Base-by-base conservation (phyloP, 2,888 invertebrate genomes). In the Drosophila neotestacea region DNA sequence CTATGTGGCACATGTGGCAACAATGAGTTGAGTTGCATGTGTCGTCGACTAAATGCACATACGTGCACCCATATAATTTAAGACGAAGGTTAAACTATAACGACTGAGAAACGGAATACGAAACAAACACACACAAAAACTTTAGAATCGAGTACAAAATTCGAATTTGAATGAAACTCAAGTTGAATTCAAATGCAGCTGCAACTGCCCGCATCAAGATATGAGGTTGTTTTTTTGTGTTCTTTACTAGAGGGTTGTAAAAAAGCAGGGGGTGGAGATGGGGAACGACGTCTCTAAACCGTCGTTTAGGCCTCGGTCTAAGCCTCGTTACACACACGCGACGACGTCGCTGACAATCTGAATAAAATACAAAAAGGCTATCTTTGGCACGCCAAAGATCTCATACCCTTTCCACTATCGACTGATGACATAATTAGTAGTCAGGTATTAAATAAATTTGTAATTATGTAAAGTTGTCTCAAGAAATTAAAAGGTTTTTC, bases 271-370 rank as follows among this genome's bases (percentile, higher is more conserved):
- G 4, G 50, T 4, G 5, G 41, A 28, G 10, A n/a, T 48, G 50
- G 58, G 32, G 10, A 22, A 38, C 4, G 22, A 28, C 10, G 52
- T 13, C 42, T 38, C 44, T 58, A 71, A 73, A 73, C 32, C 67
- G 60, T 55, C 87, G 71, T 87, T 87, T 84, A 75, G 70, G 79
- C 85, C 70, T 66, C 65, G 56, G 56, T 67, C 46, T 68, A 56
- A 64, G 59, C 73, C 81, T 84, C 69, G 81, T 83, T 81, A 80
- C 55, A 78, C 32, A 75, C 85, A 82, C 87, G 81, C 85, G 79
- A 81, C 51, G 55, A 76, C 46, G 69, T 68, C 65, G 62, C 79
- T 56, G 32, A 71, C 54, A 78, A 77, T 77, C 60, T 38, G 48
- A 32, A 32, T 2, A 22, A 22, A 22, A 22, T 3, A 22, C 22